A percentile compares a stretch with the other conserved stretches of the same genome.
Conservation (phyloP, 2,113 vertebrate genomes). For the Sinocyclocheilus rhinocerous region DNA sequence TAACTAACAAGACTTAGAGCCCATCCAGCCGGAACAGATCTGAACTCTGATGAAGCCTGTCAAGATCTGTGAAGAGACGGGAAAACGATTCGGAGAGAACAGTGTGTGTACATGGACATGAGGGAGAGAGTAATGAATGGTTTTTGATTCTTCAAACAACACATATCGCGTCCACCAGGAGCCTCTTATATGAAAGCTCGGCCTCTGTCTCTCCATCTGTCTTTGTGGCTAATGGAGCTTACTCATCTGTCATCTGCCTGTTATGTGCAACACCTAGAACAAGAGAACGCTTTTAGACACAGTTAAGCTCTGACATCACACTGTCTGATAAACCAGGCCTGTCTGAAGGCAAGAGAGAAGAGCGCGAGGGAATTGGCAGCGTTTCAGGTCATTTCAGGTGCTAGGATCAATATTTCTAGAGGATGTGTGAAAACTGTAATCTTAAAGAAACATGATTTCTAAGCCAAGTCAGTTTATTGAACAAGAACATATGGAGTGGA, state of each 20-base stretch:
- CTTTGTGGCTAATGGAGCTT: slow-evolving; percentile 37
- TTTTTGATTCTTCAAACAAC: slow-evolving; percentile 32
- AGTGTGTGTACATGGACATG: slow-evolving; percentile 13
- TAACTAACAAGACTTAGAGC: slow-evolving; percentile 22
- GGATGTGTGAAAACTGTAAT: slow-evolving; percentile 34
- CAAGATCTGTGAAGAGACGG: slow-evolving; percentile 10
- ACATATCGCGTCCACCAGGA: background rate
- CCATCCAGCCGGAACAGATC: slow-evolving; percentile 16
- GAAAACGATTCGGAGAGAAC: background rate
- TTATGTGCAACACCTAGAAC: slow-evolving; percentile 34
- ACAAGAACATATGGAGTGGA: background rate
- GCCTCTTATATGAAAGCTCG: background rate
- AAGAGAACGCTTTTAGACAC: slow-evolving; percentile 42
- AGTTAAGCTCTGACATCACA: slow-evolving; percentile 39
- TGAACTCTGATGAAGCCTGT: slow-evolving; percentile 12
- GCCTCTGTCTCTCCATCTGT: background rate
- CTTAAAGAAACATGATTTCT: slow-evolving; percentile 24
- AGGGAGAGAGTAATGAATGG: slow-evolving; percentile 1
- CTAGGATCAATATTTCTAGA: slow-evolving; percentile 39
- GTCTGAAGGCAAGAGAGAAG: background rate
- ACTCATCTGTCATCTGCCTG: slow-evolving; percentile 29
- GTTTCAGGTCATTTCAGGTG: slow-evolving; percentile 33
- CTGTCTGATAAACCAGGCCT: slow-evolving; percentile 17
- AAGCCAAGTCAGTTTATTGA: background rate
- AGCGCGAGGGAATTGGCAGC: slow-evolving; percentile 1